phyloP scores from a whole-genome alignment of 2,888 invertebrate genomes.

The Chrysolina haemoptera region DNA sequence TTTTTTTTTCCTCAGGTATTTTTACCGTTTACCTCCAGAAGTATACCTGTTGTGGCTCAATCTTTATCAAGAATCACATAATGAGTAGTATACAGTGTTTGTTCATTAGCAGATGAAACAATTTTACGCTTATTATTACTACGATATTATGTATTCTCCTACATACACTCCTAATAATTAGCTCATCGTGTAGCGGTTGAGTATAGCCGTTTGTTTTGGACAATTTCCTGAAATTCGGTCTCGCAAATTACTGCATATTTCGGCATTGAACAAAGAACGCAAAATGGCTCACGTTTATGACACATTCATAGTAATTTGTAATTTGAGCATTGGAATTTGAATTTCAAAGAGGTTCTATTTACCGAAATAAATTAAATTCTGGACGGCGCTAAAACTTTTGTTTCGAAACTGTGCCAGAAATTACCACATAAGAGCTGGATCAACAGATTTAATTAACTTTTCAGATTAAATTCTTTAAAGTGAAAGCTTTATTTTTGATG shows the following conservation, averaged over 20 bases:
- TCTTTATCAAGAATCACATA: background rate
- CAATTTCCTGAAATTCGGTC: constrained; percentile 1
- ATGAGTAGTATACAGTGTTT: background rate
- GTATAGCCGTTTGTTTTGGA: background rate
- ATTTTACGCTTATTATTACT: background rate
- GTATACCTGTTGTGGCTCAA: background rate
- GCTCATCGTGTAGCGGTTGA: constrained; percentile 18
- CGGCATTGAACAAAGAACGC: background rate
- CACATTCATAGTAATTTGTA: constrained; percentile 43
- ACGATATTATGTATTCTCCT: background rate
- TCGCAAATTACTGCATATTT: constrained; percentile 9
- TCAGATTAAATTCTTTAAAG: constrained; percentile 52
- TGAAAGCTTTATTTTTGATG: constrained; percentile 42
- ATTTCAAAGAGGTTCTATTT: constrained; percentile 57
- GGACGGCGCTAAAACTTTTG: constrained; percentile 53
- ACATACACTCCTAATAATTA: constrained; percentile 24
- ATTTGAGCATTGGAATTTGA: constrained; percentile 52
- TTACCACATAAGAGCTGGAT: constrained; percentile 52
- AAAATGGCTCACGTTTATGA: constrained; percentile 32
- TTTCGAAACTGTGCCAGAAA: constrained; percentile 43
- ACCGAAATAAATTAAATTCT: constrained; percentile 56
- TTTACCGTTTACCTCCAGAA: background rate
- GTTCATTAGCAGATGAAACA: background rate
- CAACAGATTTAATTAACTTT: constrained; percentile 59
- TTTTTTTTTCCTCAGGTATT: no score